These are phyloP conservation scores for Tenualosa ilisha DNA, from an alignment of 2,797 vertebrate species.

Conservation along the genomic window DNA sequence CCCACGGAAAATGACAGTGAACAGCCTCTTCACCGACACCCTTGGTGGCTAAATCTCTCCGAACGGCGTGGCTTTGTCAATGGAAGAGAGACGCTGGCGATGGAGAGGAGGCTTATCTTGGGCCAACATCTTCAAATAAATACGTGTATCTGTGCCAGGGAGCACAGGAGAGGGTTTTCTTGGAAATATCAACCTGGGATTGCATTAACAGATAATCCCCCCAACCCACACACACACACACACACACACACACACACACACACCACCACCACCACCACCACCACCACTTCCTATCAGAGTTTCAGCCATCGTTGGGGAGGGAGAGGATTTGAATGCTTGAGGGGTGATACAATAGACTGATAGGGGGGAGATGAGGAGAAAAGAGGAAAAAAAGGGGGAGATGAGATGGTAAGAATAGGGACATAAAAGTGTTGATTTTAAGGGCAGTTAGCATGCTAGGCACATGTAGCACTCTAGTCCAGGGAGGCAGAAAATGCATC, in stretches of 20 bases:
- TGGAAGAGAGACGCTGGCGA: slow-evolving; percentile 39
- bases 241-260: no score
- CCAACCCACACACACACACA: not conserved
- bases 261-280: no score
- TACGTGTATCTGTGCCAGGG: slow-evolving; percentile 47
- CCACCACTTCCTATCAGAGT: slow-evolving; percentile 21
- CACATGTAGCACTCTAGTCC: not conserved
- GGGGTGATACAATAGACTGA: slow-evolving; percentile 32
- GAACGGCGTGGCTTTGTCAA: slow-evolving; percentile 39
- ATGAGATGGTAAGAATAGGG: not conserved
- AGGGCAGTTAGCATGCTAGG: slow-evolving; percentile 18
- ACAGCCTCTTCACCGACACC: slow-evolving; percentile 12
- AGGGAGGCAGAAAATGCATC: not conserved
- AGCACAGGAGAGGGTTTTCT: slow-evolving; percentile 29
- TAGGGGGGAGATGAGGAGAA: not conserved
- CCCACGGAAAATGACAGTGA: slow-evolving; percentile 20
- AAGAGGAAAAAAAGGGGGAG: not conserved
- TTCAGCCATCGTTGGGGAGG: slow-evolving; percentile 18
- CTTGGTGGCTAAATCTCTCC: slow-evolving; percentile 24
- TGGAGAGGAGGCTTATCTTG: slow-evolving; percentile 46
- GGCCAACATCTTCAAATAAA: slow-evolving; percentile 48
- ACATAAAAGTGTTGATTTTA: not conserved
- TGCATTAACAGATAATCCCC: slow-evolving; percentile 57
- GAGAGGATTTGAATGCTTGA: slow-evolving; percentile 25
- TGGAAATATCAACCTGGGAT: slow-evolving; percentile 55